phyloP scores from a whole-genome alignment of 2,888 invertebrate species.

The Halocaridina rubra region DNA sequence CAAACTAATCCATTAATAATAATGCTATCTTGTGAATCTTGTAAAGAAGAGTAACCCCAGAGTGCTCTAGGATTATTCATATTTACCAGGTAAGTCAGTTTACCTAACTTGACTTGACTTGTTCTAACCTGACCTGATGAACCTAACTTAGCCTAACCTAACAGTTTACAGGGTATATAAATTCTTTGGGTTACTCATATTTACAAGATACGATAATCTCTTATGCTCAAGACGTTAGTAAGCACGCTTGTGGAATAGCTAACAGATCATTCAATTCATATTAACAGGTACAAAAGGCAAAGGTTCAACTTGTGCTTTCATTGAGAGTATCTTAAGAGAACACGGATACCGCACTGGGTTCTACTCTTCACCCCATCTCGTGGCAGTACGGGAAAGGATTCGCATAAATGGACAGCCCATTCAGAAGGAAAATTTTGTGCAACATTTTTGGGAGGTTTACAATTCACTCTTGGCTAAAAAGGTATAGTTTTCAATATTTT shows the following conservation, averaged over 20 bases:
- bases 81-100: too few species aligned
- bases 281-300: conserved; percentile 93
- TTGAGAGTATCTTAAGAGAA: conserved; percentile 86
- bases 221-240: neutral
- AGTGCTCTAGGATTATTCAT: too few species aligned
- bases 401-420: conserved; percentile 87
- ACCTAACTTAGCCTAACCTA: neutral
- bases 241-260: neutral
- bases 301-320: conserved; percentile 91
- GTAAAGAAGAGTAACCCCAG: too few species aligned
- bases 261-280: neutral
- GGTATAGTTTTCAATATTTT: too few species aligned
- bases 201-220: neutral
- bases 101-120: too few species aligned
- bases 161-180: neutral
- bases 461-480: conserved; percentile 73
- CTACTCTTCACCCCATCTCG: conserved; percentile 94
- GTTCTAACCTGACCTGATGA: too few species aligned
- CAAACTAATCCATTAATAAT: too few species aligned
- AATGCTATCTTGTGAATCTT: too few species aligned
- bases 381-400: conserved; percentile 91
- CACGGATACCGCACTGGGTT: conserved; percentile 92
- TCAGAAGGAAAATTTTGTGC: conserved; percentile 78
- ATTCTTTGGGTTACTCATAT: neutral
- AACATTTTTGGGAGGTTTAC: conserved; percentile 86